Conservation (phyloP, 2,888 invertebrate species). For the Asteroscopus sphinx region DNA sequence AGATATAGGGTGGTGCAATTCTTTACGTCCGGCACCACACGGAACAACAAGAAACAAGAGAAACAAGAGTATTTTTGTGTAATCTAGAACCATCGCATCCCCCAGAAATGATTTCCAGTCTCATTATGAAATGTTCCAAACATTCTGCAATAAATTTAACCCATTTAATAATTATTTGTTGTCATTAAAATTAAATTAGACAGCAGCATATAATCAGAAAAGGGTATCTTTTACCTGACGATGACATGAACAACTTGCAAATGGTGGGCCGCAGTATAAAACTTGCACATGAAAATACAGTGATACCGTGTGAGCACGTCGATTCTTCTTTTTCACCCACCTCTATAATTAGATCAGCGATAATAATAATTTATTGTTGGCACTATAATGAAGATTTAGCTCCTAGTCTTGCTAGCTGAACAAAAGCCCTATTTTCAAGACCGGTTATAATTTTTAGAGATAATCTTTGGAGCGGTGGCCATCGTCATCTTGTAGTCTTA, state of each 20-base stretch:
- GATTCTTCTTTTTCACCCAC: slow-evolving; percentile 54
- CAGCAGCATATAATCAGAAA: not conserved
- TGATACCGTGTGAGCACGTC: slow-evolving; percentile 10
- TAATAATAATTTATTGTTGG: slow-evolving; percentile 79
- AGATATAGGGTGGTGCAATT: too few species aligned
- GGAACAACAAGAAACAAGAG: too few species aligned
- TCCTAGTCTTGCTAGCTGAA: slow-evolving; percentile 70
- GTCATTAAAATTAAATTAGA: too few species aligned
- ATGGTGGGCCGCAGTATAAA: slow-evolving; percentile 2
- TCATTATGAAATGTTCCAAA: too few species aligned
- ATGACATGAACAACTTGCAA: not conserved
- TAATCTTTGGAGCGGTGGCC: slow-evolving; percentile 76
- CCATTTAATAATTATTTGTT: too few species aligned
- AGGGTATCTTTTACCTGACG: not conserved
- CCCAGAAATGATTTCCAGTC: too few species aligned
- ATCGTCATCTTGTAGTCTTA: slow-evolving; percentile 70
- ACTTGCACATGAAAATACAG: slow-evolving; percentile 31
- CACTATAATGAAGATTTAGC: slow-evolving; percentile 86
- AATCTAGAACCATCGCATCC: too few species aligned
- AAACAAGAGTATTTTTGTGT: too few species aligned
- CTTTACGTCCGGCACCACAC: too few species aligned
- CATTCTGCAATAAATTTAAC: too few species aligned
- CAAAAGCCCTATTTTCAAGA: slow-evolving; percentile 73
- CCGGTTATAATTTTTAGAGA: slow-evolving; percentile 80
- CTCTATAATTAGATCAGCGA: slow-evolving; percentile 79